A percentile compares a stretch with the other conserved stretches of the same genome.
Evolutionary conservation across 1,140 invertebrate species (phyloP).

Genomic region (Diuraphis noxia): DNA sequence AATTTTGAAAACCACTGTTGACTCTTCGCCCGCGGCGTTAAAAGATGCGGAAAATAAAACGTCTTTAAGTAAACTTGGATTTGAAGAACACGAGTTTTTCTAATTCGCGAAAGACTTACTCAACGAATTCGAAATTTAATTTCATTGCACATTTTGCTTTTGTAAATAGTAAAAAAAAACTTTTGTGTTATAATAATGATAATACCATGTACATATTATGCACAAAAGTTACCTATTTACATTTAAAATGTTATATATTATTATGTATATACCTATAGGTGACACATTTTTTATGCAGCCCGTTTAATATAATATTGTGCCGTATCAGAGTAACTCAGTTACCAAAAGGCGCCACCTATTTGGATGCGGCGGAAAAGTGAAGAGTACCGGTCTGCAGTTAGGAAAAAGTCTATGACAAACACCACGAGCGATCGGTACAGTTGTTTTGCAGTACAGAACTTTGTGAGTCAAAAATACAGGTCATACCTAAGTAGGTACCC

Average conservation of each 20-base stretch:
- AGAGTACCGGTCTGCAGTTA: no score
- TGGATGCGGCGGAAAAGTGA: no score
- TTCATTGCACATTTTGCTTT: background rate
- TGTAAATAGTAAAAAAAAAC: background rate
- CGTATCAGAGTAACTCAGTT: no score
- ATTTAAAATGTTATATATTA: no score
- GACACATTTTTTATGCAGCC: background rate
- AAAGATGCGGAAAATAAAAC: background rate
- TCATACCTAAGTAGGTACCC: no score
- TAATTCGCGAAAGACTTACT: background rate
- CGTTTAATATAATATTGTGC: no score
- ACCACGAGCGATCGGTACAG: no score
- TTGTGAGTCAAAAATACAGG: background rate
- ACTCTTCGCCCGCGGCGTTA: background rate
- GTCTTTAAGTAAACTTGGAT: background rate
- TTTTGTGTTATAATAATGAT: background rate
- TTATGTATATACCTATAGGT: background rate
- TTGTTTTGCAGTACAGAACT: no score
- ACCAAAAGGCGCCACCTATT: no score
- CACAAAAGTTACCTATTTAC: no score
- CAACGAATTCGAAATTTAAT: background rate
- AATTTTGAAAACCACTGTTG: background rate
- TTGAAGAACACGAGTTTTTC: background rate
- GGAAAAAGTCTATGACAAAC: no score
- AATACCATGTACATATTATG: no score